Percentiles rank a stretch among this genome's conserved stretches.
Conservation (phyloP, 2,797 vertebrate genomes). For the Cetoscarus ocellatus region DNA sequence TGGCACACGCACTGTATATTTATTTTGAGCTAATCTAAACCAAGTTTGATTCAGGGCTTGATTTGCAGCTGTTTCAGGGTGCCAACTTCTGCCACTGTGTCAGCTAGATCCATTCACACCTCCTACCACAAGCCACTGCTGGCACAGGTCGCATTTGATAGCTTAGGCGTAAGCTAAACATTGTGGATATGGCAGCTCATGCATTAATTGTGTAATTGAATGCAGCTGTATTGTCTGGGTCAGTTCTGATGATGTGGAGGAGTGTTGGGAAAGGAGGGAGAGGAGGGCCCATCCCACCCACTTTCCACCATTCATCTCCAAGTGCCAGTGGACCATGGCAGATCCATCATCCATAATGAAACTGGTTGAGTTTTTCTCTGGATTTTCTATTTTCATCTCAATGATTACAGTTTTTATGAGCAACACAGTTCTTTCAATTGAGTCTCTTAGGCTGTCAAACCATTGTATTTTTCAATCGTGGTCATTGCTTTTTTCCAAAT, state of each 20-base stretch:
- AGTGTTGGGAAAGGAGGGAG: constrained; percentile 34
- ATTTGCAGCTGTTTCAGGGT: constrained; percentile 58
- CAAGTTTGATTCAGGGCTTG: constrained; percentile 43
- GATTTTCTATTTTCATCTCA: constrained; percentile 13
- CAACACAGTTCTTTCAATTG: not conserved
- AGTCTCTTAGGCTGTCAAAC: not conserved
- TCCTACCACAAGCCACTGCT: constrained; percentile 57
- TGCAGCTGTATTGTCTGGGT: constrained; percentile 75
- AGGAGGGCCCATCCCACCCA: constrained; percentile 30
- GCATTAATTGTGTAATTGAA: constrained; percentile 76
- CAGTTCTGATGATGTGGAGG: constrained; percentile 62
- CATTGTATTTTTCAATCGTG: too few relatives aligned
- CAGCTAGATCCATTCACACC: constrained; percentile 70
- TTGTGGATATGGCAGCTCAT: constrained; percentile 67
- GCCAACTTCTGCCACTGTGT: constrained; percentile 70
- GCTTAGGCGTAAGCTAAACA: constrained; percentile 66
- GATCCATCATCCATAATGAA: constrained; percentile 42
- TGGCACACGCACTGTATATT: constrained; percentile 60
- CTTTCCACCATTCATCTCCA: constrained; percentile 57
- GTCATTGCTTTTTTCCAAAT: too few relatives aligned
- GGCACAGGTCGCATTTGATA: constrained; percentile 61
- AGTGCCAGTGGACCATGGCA: constrained; percentile 33
- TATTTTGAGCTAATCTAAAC: constrained; percentile 72
- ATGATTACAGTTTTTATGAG: not conserved
- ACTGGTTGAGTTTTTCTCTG: not conserved